Evolutionary conservation across 2,797 vertebrate genomes (phyloP), one percentile per base, ranked within the genome.

Genomic region (Delichon dasypus): DNA sequence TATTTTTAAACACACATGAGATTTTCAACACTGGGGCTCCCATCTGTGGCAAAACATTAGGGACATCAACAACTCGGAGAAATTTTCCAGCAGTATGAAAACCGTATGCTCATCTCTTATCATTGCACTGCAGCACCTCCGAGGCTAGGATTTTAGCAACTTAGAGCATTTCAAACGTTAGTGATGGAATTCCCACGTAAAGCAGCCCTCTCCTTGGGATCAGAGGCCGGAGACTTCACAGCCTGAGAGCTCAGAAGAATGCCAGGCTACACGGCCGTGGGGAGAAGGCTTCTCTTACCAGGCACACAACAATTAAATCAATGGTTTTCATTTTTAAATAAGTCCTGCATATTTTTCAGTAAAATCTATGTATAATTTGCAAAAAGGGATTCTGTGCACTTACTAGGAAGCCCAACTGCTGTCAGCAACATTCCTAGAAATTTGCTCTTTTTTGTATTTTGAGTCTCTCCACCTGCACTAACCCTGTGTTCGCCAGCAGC

Each of bases 241-340:
- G 64, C 15, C 71, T n/a, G 53, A n/a, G 38, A 51, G 22, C 62
- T 44, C 13, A 21, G 71, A 16, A 44, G 48, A 65, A 40, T 10
- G 40, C 55, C 17, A 5, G n/a, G 34, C 55, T 15, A 23, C 42
- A 9, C 0, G 0, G 19, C 32, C 6, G 0, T 6, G 29, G 10
- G 70, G 22, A 26, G 68, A 27, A 30, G 50, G 36, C 51, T 70
- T 80, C 65, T 66, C 55, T 30, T 6, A 9, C 1, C 44, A 48
- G 22, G 34, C 30, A 77, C 27, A 32, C 30, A 86, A 68, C 40
- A 73, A 54, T 8, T 34, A 40, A 30, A 71, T 36, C 2, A 0
- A 13, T 22, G 32, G 5, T 16, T 58, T 17, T 12, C 26, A 11
- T 15, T 64, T 57, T 50, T 9, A 5, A 38, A 0, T 12, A 38